Conservation (phyloP, 2,888 invertebrate species). For the Diogma glabrata region DNA sequence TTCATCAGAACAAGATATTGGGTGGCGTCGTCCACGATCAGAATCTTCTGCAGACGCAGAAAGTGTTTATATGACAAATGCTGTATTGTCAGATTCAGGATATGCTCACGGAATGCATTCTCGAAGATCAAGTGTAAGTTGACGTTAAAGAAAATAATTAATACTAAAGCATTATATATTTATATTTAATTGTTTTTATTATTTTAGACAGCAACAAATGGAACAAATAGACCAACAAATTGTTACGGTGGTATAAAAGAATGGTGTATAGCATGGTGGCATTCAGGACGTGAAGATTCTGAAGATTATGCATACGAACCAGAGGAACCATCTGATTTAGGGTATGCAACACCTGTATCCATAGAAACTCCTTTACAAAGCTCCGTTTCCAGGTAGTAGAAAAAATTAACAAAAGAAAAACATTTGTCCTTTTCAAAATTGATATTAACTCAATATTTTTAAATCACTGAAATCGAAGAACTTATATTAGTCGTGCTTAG, state of each 20-base stretch:
- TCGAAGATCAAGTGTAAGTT: slow-evolving; percentile 37
- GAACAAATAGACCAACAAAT: slow-evolving; percentile 26
- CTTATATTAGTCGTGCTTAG: neutral
- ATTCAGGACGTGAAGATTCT: slow-evolving; percentile 72
- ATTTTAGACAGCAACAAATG: neutral
- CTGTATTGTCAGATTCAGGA: slow-evolving; percentile 30
- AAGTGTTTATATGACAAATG: slow-evolving; percentile 48
- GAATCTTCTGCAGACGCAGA: slow-evolving; percentile 72
- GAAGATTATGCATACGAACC: slow-evolving; percentile 59
- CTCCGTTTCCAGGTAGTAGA: slow-evolving; percentile 59
- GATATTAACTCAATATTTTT: neutral
- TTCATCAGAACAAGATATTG: slow-evolving; percentile 48
- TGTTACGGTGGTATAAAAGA: slow-evolving; percentile 44
- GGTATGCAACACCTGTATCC: slow-evolving; percentile 68
- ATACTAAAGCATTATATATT: neutral
- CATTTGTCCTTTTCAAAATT: slow-evolving; percentile 6
- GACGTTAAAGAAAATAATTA: no score
- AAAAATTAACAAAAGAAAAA: slow-evolving; percentile 5
- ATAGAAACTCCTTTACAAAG: slow-evolving; percentile 80
- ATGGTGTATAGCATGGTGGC: slow-evolving; percentile 88
- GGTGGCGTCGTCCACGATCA: slow-evolving; percentile 60
- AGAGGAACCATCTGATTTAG: slow-evolving; percentile 66
- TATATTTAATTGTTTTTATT: neutral
- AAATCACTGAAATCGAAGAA: neutral
- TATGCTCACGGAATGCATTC: slow-evolving; percentile 33